Base-by-base conservation (phyloP, 2,797 vertebrate genomes). In the Limosa lapponica region DNA sequence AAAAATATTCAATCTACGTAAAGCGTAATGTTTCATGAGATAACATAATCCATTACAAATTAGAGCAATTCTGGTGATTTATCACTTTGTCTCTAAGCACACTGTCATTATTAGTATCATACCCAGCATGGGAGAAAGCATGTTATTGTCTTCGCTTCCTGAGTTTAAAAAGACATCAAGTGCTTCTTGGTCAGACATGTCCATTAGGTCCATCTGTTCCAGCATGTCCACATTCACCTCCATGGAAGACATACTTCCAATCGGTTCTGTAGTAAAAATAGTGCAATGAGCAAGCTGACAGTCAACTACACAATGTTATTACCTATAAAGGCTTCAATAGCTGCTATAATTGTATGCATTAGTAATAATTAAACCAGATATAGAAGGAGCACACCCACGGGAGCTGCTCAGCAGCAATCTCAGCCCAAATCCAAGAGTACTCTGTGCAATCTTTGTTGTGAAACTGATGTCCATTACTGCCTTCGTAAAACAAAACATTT, bases 151-250 rank as follows among this genome's bases (percentile, higher is more conserved):
- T 72, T 99, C 99, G 22, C 96, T 97, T 41, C 97, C 97, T 3
- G 99, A 99, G 96, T 99, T 99, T 49, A 99, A 97, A 85, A 99
- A 99, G 94, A 99, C 99, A n/a, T 99, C 99, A 5, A 99, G 97
- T n/a, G 99, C 99, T 96, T 99, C 99, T 87, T 99, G 99, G 97
- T 99, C 99, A 13, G 99, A 99, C 46, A 98, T 94, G 81, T 99
- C 99, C 84, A 99, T 98, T 1, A 99, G 96, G 7, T 99, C 99
- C 99, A 99, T 99, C 96, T 99, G 99, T 94, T 99, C 99, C 97
- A 99, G 96, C 97, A 98, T 97, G 95, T 99, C 99, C 85, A 99
- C 98, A 0, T 98, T 98, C 82, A 98, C 98, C 87, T 99, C 99
- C 99, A 99, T 99, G 71, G 99, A 99, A 3, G 99, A 99, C 99